These are phyloP conservation scores for Aphelocoma californica DNA, from an alignment of 2,797 vertebrate genomes.

Conservation along the genomic window DNA sequence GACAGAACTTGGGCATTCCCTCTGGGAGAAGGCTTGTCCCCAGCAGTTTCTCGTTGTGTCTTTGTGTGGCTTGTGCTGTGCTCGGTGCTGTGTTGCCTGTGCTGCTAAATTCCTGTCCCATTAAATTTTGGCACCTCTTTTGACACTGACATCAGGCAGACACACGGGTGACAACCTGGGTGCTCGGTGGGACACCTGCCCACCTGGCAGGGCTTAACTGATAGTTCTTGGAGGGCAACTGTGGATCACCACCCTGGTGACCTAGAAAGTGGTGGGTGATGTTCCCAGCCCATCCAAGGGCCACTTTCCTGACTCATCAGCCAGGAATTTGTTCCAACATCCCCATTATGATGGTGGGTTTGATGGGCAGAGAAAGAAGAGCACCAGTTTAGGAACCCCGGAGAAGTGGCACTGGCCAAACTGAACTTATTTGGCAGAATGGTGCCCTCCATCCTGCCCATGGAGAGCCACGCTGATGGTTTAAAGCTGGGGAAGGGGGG, in stretches of 20 bases:
- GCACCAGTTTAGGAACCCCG: not conserved
- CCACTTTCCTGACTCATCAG: not conserved
- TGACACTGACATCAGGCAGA: not conserved
- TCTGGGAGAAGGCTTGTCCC: not conserved
- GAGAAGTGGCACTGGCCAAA: not conserved
- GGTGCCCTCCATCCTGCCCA: not conserved
- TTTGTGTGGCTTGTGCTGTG: fast-evolving
- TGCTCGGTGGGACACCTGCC: not conserved
- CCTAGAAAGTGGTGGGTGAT: not conserved
- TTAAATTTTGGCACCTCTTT: not conserved
- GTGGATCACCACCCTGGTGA: not conserved
- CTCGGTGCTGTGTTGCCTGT: fast-evolving
- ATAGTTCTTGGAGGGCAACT: not conserved
- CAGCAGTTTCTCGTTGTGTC: not conserved
- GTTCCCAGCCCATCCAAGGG: not conserved
- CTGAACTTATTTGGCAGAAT: fast-evolving
- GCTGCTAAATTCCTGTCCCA: fast-evolving
- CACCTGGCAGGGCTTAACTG: not conserved
- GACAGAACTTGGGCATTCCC: not conserved
- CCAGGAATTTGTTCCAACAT: not conserved
- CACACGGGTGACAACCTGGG: fast-evolving
- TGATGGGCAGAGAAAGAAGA: not conserved
- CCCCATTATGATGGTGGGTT: not conserved
- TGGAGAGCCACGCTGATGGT: not conserved
- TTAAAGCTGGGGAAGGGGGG: not conserved